A percentile compares a stretch with the other conserved stretches of the same genome.
Conservation (phyloP, 30 jellyfish, hydroid and myxozoan species). For the Aurelia aurita region DNA sequence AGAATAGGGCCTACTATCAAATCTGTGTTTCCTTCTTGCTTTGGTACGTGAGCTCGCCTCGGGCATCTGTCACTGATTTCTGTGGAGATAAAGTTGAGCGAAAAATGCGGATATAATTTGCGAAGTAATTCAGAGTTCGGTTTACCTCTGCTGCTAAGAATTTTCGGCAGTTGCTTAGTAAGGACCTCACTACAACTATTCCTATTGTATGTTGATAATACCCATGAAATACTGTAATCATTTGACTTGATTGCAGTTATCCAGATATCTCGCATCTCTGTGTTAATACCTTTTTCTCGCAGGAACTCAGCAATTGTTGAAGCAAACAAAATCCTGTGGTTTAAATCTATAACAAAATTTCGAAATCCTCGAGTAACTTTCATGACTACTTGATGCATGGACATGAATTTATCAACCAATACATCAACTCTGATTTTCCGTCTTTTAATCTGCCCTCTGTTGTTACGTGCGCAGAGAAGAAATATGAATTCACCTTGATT, state of each 20-base stretch:
- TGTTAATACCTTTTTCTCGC: slow-evolving; percentile 24
- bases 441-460: slow-evolving; percentile 31
- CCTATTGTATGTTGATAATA: slow-evolving; percentile 39
- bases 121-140: slow-evolving; percentile 35
- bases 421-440: slow-evolving; percentile 54
- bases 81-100: slow-evolving; percentile 11
- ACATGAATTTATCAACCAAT: slow-evolving; percentile 7
- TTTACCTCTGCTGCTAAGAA: slow-evolving; percentile 7
- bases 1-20: slow-evolving; percentile 67
- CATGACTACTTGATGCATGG: slow-evolving; percentile 43
- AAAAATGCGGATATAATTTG: slow-evolving; percentile 37
- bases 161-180: slow-evolving; percentile 40
- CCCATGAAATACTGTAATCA: slow-evolving; percentile 33
- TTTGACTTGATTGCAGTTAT: slow-evolving; percentile 35
- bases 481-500: slow-evolving; percentile 64
- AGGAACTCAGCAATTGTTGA: slow-evolving; percentile 40
- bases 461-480: slow-evolving; percentile 59
- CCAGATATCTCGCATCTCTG: slow-evolving; percentile 67
- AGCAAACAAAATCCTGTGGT: slow-evolving; percentile 35
- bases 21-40: slow-evolving; percentile 1
- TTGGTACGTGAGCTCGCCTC: neutral
- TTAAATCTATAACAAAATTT: slow-evolving; percentile 30
- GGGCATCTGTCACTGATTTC: slow-evolving; percentile 44
- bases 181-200: slow-evolving; percentile 52
- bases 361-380: slow-evolving; percentile 40